Evolutionary conservation across 2,113 vertebrate genomes (phyloP), one percentile per base, ranked within the genome.

Genomic region (Cephalopterus ornatus): DNA sequence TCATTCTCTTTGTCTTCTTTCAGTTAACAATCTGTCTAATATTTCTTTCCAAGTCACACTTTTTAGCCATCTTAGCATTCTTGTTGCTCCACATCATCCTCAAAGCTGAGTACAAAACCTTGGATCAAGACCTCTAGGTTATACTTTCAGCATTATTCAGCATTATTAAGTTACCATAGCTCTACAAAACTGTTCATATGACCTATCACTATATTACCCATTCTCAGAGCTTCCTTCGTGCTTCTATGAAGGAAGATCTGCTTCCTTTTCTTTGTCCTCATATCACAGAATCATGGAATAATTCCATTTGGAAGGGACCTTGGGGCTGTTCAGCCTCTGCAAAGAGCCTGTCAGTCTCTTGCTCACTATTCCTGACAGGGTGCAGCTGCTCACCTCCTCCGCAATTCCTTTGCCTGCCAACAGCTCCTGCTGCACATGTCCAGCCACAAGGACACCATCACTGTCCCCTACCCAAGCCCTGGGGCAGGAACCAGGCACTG

Each of bases 31-130:
- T 63, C 56, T 62, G 28, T 50, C 63, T 27, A 32, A 20, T 76
- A 76, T 76, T 89, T 89, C 46, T 63, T 89, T 61, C 53, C 14
- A 33, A 22, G 26, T 86, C 28, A 12, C 41, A 55, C 35, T 46
- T 88, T 94, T 82, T 46, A 88, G 35, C 52, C 39, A 70, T 41
- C 50, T 95, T 65, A 84, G 30, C 53, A 58, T 44, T 84, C 30
- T 47, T 70, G 13, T 76, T 70, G 9, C 42, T 89, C 30, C 30
- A 35, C 28, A 77, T 71, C 59, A 70, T 68, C 13, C 44, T 73
- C 27, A 81, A 73, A 81, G 27, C 11, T 58, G 74, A 85, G 42
- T 72, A 75, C 37, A 91, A 88, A 88, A 85, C 37, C 55, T 82
- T 85, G 78, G 33, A 55, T 75, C 2, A 2, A 78, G 55, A 85